Evolutionary conservation across 2,888 invertebrate genomes (phyloP), one percentile per base, ranked within the genome.

Genomic region (Fissipunctia ypsillon): DNA sequence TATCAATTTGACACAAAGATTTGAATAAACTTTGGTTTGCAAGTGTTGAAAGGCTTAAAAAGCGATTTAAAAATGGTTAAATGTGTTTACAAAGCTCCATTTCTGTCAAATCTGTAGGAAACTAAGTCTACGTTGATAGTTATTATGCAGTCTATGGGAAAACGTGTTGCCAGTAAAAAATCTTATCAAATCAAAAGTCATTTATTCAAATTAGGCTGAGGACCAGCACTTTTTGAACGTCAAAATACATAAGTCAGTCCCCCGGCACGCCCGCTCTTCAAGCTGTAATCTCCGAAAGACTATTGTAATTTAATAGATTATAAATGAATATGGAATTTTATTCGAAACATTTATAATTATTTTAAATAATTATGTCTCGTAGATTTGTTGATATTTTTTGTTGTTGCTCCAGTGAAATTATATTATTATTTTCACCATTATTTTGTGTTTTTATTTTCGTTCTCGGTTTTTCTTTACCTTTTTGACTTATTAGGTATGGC

Each of bases 381-480:
- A 64, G 76, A 54, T 83, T 81, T 81, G 81, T 81, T 81, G 81
- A 81, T 81, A 78, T 83, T 80, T 82, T 76, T 69, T 80, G 71
- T 80, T 83, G 81, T 80, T 83, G 69, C 61, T 81, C 35, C 76
- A 66, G 69, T 81, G 83, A 70, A 83, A 83, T 80, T 81, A 81
- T 83, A 83, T 76, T 71, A 79, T 83, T 83, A 83, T 83, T 81
- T 81, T 81, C 83, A 71, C 69, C 79, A 83, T 79, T 76, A 45
- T 71, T 79, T 75, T 71, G 75, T 66, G 61, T 71, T 71, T 79
- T 71, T 67, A 52, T 56, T 81, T 80, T 71, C 22, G 4, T 35
- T 60, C 45, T 31, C 6, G 0, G 31, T 45, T 48, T 50, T 54
- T 38, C 1, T 48, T 50, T 14, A 10, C 19, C 10, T 65, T 54